Evolutionary conservation across 2,888 invertebrate species (phyloP).

Genomic region (Hemistola chrysoprasaria): DNA sequence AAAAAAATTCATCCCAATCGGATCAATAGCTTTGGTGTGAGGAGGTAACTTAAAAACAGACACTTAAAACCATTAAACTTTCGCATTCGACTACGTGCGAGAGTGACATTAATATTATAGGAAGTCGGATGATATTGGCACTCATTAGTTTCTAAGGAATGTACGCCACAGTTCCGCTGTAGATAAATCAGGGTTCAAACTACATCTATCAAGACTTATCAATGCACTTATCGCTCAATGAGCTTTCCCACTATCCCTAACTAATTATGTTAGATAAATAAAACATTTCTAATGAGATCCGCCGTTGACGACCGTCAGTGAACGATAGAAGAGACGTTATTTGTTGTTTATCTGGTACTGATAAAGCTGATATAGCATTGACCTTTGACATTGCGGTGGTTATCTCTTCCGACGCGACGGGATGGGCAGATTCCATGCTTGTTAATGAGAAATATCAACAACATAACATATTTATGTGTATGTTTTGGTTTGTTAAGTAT

Average conservation of each 20-base stretch:
- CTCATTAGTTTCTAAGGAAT: too few species aligned
- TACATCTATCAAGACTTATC: not conserved
- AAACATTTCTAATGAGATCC: conserved; percentile 36
- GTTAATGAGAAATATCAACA: conserved; percentile 9
- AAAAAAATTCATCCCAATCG: too few species aligned
- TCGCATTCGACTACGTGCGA: too few species aligned
- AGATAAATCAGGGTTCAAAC: too few species aligned
- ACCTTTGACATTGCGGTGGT: conserved; percentile 49
- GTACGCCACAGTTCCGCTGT: too few species aligned
- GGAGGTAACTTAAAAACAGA: too few species aligned
- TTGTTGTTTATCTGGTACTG: conserved; percentile 32
- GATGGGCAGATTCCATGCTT: conserved; percentile 33
- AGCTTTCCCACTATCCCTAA: conserved; percentile 13
- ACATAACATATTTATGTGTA: not conserved
- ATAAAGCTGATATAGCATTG: too few species aligned
- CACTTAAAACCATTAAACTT: too few species aligned
- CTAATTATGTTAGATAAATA: conserved; percentile 17
- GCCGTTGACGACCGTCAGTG: conserved; percentile 29
- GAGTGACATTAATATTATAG: too few species aligned
- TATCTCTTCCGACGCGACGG: conserved; percentile 43
- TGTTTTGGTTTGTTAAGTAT: not conserved
- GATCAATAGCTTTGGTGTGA: too few species aligned
- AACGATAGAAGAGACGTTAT: conserved; percentile 20
- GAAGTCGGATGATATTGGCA: too few species aligned
- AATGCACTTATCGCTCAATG: conserved; percentile 3